Evolutionary conservation across 2,888 invertebrate genomes (phyloP), one percentile per base, ranked within the genome.

Genomic region (Hirtodrosophila trivittata): DNA sequence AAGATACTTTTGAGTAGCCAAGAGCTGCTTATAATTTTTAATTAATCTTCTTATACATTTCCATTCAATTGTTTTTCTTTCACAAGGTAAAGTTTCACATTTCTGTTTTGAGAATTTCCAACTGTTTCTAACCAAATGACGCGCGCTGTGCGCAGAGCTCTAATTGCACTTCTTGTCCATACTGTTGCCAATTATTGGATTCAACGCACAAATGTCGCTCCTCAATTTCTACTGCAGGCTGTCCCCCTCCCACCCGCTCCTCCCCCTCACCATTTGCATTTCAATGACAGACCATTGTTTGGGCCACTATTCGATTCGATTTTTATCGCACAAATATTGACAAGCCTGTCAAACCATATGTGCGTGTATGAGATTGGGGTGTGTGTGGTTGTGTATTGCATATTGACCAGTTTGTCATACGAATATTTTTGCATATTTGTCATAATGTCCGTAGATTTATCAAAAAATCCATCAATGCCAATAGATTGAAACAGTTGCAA

Each of bases 401-500:
- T 28, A 9, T 28, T 28, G 28, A 5, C 9, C 66, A 66, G 43
- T 63, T 60, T 66, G 63, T 57, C 50, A 65, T 63, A 56, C 26
- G 47, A 9, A 35, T 54, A 52, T 56, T 59, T 68, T 47, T 74
- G 69, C 75, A 77, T 62, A 70, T 69, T 62, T 55, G 63, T 66
- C 64, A 68, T 65, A 72, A 69, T 65, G 75, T 59, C 52, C 43
- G 55, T 42, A 49, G 69, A 76, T 82, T 75, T 66, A 77, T 82
- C 75, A 70, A 62, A 70, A 62, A 69, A 84, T 81, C 72, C 62
- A 71, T 78, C 84, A 86, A 63, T 69, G 66, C 59, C 86, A 76
- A 56, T 39, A 25, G 6, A 30, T 38, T 35, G n/a, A 37, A 56
- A 54, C 35, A 18, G 57, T 43, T 59, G 41, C 32, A 65, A 69